Conservation (phyloP, 2,113 vertebrate genomes). For the Phalacrocorax pelagicus region DNA sequence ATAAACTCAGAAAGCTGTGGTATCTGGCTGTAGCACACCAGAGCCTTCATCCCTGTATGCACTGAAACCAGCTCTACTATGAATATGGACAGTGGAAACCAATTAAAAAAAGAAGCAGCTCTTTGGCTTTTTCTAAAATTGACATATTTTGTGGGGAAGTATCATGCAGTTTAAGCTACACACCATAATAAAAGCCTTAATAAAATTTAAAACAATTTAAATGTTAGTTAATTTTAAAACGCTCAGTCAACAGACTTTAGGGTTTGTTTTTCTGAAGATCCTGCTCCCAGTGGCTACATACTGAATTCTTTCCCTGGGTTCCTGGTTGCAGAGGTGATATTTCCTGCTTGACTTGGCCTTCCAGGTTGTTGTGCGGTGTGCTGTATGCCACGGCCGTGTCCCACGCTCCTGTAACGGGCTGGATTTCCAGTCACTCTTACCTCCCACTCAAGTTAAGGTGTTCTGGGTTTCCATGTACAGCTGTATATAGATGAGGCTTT, state of each 20-base stretch:
- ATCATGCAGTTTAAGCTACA: not conserved
- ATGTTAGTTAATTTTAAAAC: not conserved
- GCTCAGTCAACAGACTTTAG: not conserved
- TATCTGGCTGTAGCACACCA: not conserved
- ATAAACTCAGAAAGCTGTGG: fast-evolving
- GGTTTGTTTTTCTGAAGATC: not conserved
- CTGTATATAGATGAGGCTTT: not conserved
- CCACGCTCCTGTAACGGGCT: not conserved
- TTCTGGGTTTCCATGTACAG: not conserved
- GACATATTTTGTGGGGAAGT: not conserved
- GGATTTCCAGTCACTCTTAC: not conserved
- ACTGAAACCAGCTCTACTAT: not conserved
- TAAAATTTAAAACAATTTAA: not conserved
- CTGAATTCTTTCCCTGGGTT: fast-evolving
- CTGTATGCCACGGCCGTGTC: fast-evolving
- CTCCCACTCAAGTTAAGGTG: not conserved
- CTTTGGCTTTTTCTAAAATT: not conserved
- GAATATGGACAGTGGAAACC: not conserved
- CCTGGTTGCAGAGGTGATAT: not conserved
- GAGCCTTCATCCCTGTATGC: not conserved
- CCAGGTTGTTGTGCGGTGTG: not conserved
- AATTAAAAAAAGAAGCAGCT: not conserved
- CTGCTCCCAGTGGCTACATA: not conserved
- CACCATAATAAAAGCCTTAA: not conserved
- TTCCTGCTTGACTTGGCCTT: not conserved